These are phyloP conservation scores for Hephaestus fuliginosus DNA, from an alignment of 2,797 vertebrate species.

Conservation along the genomic window DNA sequence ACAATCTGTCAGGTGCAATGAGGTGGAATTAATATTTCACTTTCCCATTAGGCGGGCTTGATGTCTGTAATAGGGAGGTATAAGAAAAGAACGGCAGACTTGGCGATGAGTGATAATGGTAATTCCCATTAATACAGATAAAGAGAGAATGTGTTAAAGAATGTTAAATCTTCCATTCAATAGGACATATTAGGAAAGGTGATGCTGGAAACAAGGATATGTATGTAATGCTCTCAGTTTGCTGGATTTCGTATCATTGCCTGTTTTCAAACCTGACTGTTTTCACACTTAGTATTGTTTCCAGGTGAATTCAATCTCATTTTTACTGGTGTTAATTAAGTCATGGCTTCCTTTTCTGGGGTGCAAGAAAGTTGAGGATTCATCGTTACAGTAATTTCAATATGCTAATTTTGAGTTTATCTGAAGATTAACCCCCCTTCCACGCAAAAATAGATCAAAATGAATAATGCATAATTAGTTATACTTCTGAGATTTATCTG, in stretches of 20 bases:
- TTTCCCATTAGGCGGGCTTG: slow-evolving; percentile 75
- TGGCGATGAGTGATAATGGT: slow-evolving; percentile 50
- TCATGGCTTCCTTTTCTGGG: slow-evolving; percentile 10
- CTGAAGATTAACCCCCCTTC: not conserved
- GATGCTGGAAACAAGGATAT: slow-evolving; percentile 34
- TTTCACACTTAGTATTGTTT: slow-evolving; percentile 15
- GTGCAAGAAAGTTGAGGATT: slow-evolving; percentile 8
- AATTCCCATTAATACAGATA: slow-evolving; percentile 65
- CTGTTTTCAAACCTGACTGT: not conserved
- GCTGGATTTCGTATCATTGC: not conserved
- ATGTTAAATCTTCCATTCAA: slow-evolving; percentile 50
- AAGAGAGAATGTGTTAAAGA: slow-evolving; percentile 48
- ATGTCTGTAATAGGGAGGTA: slow-evolving; percentile 74
- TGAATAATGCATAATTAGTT: slow-evolving; percentile 25
- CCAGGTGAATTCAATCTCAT: slow-evolving; percentile 32
- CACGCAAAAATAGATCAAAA: slow-evolving; percentile 6
- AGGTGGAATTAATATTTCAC: slow-evolving; percentile 83
- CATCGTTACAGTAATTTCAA: slow-evolving; percentile 7
- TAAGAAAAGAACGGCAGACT: slow-evolving; percentile 56
- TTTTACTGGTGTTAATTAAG: slow-evolving; percentile 43
- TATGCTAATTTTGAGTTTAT: slow-evolving; percentile 22
- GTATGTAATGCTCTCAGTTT: slow-evolving; percentile 22
- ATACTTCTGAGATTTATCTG: not conserved
- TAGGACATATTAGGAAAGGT: slow-evolving; percentile 36
- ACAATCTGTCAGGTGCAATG: slow-evolving; percentile 71